Conservation (phyloP, 2,888 invertebrate genomes). For the Abrostola tripartita region DNA sequence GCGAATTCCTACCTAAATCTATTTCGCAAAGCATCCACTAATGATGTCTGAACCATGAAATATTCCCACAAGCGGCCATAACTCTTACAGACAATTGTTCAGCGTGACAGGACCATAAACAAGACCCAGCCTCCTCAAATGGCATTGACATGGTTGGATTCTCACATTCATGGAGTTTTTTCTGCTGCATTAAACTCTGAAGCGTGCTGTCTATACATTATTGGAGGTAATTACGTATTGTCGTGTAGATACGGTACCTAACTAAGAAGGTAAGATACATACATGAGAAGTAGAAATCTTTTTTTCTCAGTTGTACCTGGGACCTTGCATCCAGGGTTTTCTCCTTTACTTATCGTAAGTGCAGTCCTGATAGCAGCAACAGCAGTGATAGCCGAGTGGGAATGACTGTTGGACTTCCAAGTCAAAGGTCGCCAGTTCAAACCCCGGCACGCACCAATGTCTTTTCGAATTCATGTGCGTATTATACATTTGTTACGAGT, state of each 20-base stretch:
- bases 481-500: too few species aligned
- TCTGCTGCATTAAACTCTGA: slow-evolving; percentile 37
- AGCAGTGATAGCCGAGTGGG: too few species aligned
- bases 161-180: slow-evolving; percentile 29
- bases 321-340: neutral
- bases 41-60: neutral
- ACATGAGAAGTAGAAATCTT: neutral
- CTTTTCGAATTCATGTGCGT: too few species aligned
- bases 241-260: neutral
- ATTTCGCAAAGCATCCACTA: neutral
- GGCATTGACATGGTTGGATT: slow-evolving; percentile 29
- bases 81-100: slow-evolving; percentile 1
- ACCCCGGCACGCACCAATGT: too few species aligned
- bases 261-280: neutral
- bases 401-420: too few species aligned
- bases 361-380: too few species aligned
- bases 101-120: slow-evolving; percentile 20
- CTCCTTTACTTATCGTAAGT: too few species aligned
- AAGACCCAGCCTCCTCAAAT: slow-evolving; percentile 17
- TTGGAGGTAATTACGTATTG: slow-evolving; percentile 2
- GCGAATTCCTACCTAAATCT: neutral
- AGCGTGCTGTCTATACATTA: slow-evolving; percentile 23
- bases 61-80: slow-evolving; percentile 1
- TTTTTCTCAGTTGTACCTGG: neutral
- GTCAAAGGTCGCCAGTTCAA: too few species aligned